Evolutionary conservation across 2,113 vertebrate genomes (phyloP).

Genomic region (Hemibagrus wyckioides): DNA sequence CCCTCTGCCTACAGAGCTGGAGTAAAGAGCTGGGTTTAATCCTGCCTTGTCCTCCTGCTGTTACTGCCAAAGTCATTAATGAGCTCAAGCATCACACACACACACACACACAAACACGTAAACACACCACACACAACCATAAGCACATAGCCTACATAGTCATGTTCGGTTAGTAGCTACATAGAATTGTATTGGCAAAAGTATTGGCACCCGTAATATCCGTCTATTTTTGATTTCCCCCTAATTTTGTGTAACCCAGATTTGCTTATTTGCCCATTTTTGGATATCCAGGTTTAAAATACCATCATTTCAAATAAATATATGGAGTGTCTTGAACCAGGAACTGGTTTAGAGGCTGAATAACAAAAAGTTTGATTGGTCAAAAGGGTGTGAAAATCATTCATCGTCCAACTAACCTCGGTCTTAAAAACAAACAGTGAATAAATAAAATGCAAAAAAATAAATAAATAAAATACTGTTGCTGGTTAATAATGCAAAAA

Average conservation of each 20-base stretch:
- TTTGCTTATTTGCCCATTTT: background rate
- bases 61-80: slow-evolving; percentile 33
- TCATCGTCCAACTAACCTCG: background rate
- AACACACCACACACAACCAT: background rate
- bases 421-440: background rate
- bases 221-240: background rate
- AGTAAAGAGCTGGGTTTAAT: slow-evolving; percentile 27
- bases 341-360: background rate
- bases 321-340: background rate
- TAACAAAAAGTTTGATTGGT: background rate
- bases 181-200: background rate
- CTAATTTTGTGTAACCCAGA: background rate
- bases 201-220: background rate
- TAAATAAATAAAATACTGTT: background rate
- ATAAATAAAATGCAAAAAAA: background rate
- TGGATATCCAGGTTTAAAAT: background rate
- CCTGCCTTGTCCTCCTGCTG: slow-evolving; percentile 38
- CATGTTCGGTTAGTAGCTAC: background rate
- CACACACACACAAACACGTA: background rate
- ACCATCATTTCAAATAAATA: background rate
- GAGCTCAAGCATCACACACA: slow-evolving; percentile 3
- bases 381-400: background rate
- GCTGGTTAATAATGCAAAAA: background rate
- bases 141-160: background rate
- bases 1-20: background rate